Conservation (phyloP, 2,113 vertebrate species). For the Caracal caracal region DNA sequence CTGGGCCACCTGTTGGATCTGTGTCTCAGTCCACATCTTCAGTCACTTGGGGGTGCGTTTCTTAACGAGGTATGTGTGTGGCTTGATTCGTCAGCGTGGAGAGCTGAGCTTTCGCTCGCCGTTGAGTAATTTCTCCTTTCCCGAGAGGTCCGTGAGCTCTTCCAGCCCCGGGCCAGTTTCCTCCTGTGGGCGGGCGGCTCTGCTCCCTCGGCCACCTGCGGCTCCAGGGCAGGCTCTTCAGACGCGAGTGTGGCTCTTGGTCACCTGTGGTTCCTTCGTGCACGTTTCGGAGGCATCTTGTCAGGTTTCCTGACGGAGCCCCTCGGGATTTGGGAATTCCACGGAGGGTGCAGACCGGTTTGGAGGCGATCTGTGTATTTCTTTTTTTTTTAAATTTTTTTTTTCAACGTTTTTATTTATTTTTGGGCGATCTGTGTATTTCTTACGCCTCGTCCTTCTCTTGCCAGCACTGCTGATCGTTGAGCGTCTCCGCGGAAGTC, state of each 20-base stretch:
- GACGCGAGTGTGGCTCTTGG: fast-evolving
- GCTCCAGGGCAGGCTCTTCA: not conserved
- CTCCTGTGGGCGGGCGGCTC: no score
- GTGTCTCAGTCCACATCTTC: not conserved
- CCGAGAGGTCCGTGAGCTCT: no score
- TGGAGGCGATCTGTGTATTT: not conserved
- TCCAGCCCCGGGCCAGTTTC: not conserved
- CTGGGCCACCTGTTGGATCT: not conserved
- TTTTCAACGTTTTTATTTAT: no score
- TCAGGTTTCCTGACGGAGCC: no score
- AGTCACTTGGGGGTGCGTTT: not conserved
- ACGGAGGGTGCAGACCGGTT: fast-evolving
- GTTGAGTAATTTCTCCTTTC: not conserved
- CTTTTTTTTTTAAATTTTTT: no score
- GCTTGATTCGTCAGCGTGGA: not conserved
- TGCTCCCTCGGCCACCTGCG: not conserved
- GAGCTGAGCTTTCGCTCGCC: no score
- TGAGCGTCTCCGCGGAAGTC: no score
- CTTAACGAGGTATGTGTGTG: not conserved
- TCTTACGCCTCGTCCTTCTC: fast-evolving
- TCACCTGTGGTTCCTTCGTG: not conserved
- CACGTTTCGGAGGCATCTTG: not conserved
- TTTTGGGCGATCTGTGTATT: fast-evolving
- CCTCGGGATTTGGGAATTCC: not conserved
- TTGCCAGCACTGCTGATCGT: fast-evolving